Conservation (phyloP, 1,140 invertebrate species). For the Diabrotica undecimpunctata region DNA sequence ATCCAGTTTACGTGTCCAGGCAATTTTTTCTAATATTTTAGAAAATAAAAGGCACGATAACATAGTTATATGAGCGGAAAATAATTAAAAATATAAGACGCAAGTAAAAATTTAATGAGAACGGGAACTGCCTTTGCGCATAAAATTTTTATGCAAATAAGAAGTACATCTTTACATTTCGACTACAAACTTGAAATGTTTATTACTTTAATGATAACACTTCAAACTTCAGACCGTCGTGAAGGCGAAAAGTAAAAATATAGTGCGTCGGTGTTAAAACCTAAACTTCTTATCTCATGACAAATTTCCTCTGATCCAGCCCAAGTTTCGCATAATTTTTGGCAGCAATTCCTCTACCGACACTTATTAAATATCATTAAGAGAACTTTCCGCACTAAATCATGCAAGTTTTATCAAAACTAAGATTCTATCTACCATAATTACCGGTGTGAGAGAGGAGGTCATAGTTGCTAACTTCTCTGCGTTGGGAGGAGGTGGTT, state of each 20-base stretch:
- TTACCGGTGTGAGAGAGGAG: conserved; percentile 12
- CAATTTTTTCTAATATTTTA: too few relatives aligned
- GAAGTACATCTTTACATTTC: too few relatives aligned
- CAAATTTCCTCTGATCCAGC: neutral
- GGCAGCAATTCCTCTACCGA: conserved; percentile 12
- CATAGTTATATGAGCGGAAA: too few relatives aligned
- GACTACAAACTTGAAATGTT: too few relatives aligned
- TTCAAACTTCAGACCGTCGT: too few relatives aligned
- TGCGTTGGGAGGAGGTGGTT: neutral
- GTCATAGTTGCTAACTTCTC: conserved; percentile 6
- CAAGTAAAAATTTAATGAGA: too few relatives aligned
- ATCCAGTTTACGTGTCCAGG: too few relatives aligned
- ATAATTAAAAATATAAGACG: too few relatives aligned
- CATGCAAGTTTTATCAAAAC: conserved; percentile 15
- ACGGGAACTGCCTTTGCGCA: too few relatives aligned
- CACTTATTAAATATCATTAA: conserved; percentile 17
- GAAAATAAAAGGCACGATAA: too few relatives aligned
- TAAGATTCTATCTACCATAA: conserved; percentile 13
- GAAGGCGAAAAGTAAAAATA: neutral
- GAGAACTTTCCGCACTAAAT: conserved; percentile 9
- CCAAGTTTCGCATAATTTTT: conserved; percentile 10
- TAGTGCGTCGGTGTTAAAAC: neutral
- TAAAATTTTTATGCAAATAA: too few relatives aligned
- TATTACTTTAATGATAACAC: too few relatives aligned
- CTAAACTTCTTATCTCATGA: conserved; percentile 1